These are phyloP conservation scores for Ficedula albicollis DNA, from an alignment of 2,797 vertebrate species.

Conservation along the genomic window DNA sequence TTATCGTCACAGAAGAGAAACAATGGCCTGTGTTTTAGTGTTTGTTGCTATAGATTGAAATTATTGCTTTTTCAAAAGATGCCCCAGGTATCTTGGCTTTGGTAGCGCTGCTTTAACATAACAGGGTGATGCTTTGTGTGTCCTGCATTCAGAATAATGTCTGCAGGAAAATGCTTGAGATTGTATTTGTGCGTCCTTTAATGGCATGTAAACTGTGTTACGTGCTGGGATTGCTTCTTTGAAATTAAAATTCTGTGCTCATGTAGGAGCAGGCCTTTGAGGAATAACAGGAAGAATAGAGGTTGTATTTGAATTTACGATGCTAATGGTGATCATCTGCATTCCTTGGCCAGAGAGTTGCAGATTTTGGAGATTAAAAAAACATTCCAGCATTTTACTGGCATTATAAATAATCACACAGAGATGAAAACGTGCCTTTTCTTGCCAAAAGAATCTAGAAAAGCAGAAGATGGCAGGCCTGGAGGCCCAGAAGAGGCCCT, in stretches of 20 bases:
- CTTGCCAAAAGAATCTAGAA: conserved; percentile 91
- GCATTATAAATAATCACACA: conserved; percentile 80
- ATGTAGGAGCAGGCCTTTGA: conserved; percentile 53
- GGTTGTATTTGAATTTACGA: conserved; percentile 70
- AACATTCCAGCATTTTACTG: conserved; percentile 79
- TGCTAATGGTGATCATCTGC: conserved; percentile 70
- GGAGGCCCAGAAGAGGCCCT: conserved; percentile 94
- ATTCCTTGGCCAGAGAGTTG: conserved; percentile 77
- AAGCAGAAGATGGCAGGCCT: conserved; percentile 94
- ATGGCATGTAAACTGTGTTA: conserved; percentile 37
- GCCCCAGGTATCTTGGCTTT: conserved; percentile 13
- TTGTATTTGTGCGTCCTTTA: conserved; percentile 43
- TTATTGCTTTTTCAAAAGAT: conserved; percentile 9
- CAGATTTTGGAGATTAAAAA: conserved; percentile 82
- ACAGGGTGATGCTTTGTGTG: not conserved
- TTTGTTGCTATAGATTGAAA: not conserved
- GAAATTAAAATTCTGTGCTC: conserved; percentile 62
- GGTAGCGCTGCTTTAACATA: not conserved
- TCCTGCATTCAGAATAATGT: not conserved
- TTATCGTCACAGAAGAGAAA: conserved; percentile 3
- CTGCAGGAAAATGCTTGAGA: conserved; percentile 25
- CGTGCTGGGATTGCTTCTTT: conserved; percentile 52
- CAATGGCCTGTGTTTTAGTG: not conserved
- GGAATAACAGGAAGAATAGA: conserved; percentile 64
- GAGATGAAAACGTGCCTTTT: conserved; percentile 82